phyloP scores from a whole-genome alignment of 2,888 invertebrate genomes.

The Lomographa bimaculata region DNA sequence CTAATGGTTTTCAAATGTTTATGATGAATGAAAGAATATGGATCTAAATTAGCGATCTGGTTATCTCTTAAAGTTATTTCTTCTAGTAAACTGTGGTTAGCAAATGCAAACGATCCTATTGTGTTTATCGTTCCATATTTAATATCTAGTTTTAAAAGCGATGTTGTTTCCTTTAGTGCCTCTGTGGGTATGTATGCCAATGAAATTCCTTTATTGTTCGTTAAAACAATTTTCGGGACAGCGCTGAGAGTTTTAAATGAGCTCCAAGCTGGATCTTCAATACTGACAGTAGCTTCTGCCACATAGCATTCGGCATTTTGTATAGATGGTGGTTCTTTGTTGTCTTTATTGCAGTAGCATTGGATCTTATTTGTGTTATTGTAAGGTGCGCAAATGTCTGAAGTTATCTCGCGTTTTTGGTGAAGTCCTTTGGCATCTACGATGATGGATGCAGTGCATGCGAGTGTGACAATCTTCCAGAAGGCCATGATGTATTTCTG shows the following conservation, averaged over 20 bases:
- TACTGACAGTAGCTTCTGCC: slow-evolving; percentile 80
- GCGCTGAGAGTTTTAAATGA: slow-evolving; percentile 85
- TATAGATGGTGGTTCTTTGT: slow-evolving; percentile 53
- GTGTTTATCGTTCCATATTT: slow-evolving; percentile 87
- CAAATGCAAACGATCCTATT: slow-evolving; percentile 87
- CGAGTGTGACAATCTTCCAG: slow-evolving; percentile 53
- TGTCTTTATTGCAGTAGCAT: slow-evolving; percentile 60
- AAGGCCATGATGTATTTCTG: slow-evolving; percentile 55
- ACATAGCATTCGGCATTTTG: slow-evolving; percentile 89
- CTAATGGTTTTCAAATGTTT: slow-evolving; percentile 85
- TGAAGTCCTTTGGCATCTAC: slow-evolving; percentile 54
- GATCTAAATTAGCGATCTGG: slow-evolving; percentile 85
- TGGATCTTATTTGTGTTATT: slow-evolving; percentile 61
- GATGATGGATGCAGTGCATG: slow-evolving; percentile 47
- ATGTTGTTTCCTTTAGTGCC: slow-evolving; percentile 83
- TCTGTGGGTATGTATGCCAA: slow-evolving; percentile 87
- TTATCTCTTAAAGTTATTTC: slow-evolving; percentile 87
- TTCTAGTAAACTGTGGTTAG: slow-evolving; percentile 85
- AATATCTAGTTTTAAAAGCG: slow-evolving; percentile 83
- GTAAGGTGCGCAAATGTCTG: slow-evolving; percentile 58
- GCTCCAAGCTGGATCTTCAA: slow-evolving; percentile 86
- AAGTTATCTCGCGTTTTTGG: slow-evolving; percentile 50
- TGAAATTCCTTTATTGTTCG: slow-evolving; percentile 85
- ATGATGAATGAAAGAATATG: slow-evolving; percentile 88
- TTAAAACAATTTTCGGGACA: slow-evolving; percentile 85